These are phyloP conservation scores for Lithobates sylvaticus DNA, from an alignment of 2,797 vertebrate genomes.

Conservation along the genomic window DNA sequence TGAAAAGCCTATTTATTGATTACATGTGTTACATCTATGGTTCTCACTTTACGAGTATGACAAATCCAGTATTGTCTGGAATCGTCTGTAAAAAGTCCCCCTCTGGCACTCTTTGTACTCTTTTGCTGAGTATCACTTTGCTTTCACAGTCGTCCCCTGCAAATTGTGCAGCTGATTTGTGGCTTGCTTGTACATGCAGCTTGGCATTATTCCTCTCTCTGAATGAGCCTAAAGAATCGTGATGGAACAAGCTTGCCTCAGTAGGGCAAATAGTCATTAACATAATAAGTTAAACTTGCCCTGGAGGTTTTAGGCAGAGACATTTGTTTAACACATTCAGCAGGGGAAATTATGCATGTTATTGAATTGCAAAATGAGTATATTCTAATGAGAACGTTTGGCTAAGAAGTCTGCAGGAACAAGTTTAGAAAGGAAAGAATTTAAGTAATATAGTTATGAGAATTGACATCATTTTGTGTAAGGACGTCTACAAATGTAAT, in stretches of 20 bases:
- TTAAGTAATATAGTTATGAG: neutral
- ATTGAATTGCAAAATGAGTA: conserved; percentile 40
- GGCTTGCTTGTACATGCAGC: conserved; percentile 49
- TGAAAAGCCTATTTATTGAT: conserved; percentile 14
- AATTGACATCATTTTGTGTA: neutral
- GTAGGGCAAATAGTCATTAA: conserved; percentile 57
- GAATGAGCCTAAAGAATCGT: conserved; percentile 40
- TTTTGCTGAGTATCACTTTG: conserved; percentile 25
- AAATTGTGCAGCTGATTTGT: conserved; percentile 25
- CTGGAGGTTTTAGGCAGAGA: conserved; percentile 31
- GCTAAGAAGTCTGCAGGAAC: conserved; percentile 21
- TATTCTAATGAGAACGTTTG: conserved; percentile 40
- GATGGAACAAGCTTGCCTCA: conserved; percentile 51
- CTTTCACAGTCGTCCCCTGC: conserved; percentile 28
- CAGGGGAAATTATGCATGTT: conserved; percentile 36
- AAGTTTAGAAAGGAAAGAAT: neutral
- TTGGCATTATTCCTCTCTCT: conserved; percentile 51
- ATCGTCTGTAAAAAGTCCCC: conserved; percentile 28
- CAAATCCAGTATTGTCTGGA: conserved; percentile 37
- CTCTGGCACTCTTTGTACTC: conserved; percentile 47
- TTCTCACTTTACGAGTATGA: conserved; percentile 8
- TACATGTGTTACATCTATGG: conserved; percentile 1
- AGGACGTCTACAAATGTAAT: neutral
- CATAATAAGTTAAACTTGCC: conserved; percentile 58
- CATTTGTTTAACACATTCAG: conserved; percentile 52